A percentile compares a stretch with the other conserved stretches of the same genome.
Conservation (phyloP, 2,113 vertebrate species). For the Rhombomys opimus region DNA sequence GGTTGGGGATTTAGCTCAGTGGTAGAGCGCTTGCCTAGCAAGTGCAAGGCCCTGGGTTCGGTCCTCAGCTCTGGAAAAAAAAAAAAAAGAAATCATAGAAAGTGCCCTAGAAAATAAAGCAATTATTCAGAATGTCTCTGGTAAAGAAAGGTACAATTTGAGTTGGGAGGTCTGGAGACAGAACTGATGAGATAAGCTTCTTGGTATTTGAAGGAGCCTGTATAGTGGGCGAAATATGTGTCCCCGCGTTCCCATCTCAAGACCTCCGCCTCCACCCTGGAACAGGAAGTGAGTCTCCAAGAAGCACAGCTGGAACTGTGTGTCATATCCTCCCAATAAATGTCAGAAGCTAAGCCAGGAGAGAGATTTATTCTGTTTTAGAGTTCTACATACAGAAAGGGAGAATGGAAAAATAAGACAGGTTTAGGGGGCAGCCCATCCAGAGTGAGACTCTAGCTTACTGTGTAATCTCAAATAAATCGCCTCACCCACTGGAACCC, state of each 20-base stretch:
- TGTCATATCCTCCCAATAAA: neutral
- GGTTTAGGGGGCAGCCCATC: neutral
- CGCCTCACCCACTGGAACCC: neutral
- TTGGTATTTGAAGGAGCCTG: neutral
- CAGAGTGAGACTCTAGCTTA: neutral
- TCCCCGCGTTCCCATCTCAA: neutral
- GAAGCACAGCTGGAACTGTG: neutral
- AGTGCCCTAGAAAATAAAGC: slow-evolving; percentile 40
- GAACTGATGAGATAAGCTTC: neutral
- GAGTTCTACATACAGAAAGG: neutral
- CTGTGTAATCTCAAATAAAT: neutral
- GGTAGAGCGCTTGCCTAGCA: too few species aligned
- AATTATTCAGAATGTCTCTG: neutral
- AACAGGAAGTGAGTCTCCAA: neutral
- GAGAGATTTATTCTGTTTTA: neutral
- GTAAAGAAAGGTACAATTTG: neutral
- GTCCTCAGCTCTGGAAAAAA: too few species aligned
- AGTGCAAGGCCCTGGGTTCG: too few species aligned
- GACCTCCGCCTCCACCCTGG: neutral
- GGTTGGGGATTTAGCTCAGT: too few species aligned
- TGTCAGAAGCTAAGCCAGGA: neutral
- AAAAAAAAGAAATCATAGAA: slow-evolving; percentile 50
- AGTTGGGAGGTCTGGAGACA: neutral
- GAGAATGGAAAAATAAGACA: neutral
- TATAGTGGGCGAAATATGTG: neutral